Evolutionary conservation across 2,797 vertebrate genomes (phyloP).

Genomic region (Leuciscus waleckii): DNA sequence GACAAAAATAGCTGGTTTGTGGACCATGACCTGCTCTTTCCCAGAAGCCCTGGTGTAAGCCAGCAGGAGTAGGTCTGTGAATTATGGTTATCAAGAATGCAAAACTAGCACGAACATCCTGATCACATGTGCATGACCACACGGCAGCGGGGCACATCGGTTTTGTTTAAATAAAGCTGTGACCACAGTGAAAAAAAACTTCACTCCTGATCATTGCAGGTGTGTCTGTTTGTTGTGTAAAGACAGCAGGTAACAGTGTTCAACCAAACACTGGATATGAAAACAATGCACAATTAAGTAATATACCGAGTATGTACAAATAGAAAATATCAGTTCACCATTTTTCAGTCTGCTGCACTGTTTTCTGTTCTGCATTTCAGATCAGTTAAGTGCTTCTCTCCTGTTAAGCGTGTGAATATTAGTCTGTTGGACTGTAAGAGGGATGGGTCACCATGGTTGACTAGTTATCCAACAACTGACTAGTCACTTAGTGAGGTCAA

Average conservation of each 20-base stretch:
- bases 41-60: conserved; percentile 12
- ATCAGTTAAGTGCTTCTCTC: background rate
- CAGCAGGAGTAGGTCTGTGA: background rate
- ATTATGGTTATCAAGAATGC: conserved; percentile 31
- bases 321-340: background rate
- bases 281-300: background rate
- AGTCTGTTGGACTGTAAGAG: background rate
- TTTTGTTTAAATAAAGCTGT: conserved; percentile 2
- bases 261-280: background rate
- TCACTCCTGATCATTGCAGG: background rate
- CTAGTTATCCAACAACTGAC: too few species aligned
- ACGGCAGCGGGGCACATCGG: background rate
- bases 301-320: background rate
- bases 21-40: conserved; percentile 30
- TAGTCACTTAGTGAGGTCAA: background rate
- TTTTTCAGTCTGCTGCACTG: background rate
- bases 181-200: background rate
- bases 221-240: conserved; percentile 23
- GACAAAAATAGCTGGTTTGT: conserved; percentile 47
- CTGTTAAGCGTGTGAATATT: background rate
- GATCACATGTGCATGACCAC: conserved; percentile 16
- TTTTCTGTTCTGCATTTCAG: conserved; percentile 30
- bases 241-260: background rate
- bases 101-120: conserved; percentile 15
- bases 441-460: background rate